phyloP scores from a whole-genome alignment of 2,797 vertebrate genomes.

The Crocidura indochinensis region DNA sequence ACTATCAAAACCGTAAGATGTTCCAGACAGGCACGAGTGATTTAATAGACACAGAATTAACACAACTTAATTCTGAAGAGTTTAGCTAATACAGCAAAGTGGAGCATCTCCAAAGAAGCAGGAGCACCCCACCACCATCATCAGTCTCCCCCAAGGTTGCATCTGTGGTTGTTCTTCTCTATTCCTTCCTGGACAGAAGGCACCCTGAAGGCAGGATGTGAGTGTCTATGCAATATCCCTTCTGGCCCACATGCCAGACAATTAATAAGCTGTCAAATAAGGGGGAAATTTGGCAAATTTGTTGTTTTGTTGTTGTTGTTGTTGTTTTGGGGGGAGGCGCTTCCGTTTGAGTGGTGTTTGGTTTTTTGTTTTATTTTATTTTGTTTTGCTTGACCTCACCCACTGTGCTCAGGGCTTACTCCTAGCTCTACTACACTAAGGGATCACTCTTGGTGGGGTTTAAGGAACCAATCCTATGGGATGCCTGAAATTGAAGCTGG shows the following conservation, averaged over 20 bases:
- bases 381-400: too few species aligned
- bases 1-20: background rate
- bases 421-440: too few species aligned
- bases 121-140: background rate
- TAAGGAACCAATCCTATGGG: too few species aligned
- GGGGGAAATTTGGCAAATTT: background rate
- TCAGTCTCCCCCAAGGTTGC: background rate
- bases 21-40: background rate
- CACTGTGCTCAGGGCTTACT: too few species aligned
- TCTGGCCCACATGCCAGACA: background rate
- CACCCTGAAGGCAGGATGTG: background rate
- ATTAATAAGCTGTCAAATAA: background rate
- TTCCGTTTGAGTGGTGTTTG: too few species aligned
- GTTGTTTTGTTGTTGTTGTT: too few species aligned
- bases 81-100: background rate
- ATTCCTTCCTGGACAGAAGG: conserved; percentile 6
- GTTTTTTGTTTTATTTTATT: too few species aligned
- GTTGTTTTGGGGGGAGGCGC: too few species aligned
- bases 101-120: background rate
- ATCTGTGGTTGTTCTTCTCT: background rate
- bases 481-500: too few species aligned
- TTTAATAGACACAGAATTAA: too few species aligned
- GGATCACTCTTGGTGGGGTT: too few species aligned
- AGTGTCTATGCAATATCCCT: background rate
- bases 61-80: background rate